Evolutionary conservation across 2,113 vertebrate species (phyloP).

Genomic region (Nothoprocta pentlandii): DNA sequence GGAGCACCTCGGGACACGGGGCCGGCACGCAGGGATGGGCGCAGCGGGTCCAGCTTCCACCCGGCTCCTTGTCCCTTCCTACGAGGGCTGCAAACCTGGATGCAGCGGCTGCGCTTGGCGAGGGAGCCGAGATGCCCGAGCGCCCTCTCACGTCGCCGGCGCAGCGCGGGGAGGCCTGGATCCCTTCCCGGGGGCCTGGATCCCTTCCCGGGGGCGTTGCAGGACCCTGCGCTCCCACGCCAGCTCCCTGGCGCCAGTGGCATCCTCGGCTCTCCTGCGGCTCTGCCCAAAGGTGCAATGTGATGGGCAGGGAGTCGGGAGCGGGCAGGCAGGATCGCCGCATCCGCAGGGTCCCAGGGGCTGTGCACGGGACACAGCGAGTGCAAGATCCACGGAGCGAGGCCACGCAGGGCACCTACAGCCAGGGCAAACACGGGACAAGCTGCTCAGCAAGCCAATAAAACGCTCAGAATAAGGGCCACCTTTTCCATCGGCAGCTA

Average conservation of each 20-base stretch:
- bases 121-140: neutral
- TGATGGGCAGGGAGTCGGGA: no score
- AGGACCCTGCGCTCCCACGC: neutral
- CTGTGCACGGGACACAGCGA: fast-evolving
- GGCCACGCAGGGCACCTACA: neutral
- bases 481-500: constrained; percentile 29
- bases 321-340: fast-evolving
- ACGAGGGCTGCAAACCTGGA: fast-evolving
- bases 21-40: fast-evolving
- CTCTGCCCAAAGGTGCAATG: neutral
- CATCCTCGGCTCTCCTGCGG: neutral
- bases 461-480: neutral
- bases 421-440: neutral
- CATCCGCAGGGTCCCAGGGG: fast-evolving
- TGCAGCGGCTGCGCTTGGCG: fast-evolving
- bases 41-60: fast-evolving
- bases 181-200: no score
- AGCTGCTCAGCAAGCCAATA: neutral
- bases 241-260: neutral
- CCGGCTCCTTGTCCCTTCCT: fast-evolving
- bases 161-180: neutral
- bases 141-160: constrained; percentile 34
- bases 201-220: no score
- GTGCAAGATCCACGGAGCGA: neutral
- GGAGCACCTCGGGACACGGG: neutral